A percentile compares a stretch with the other conserved stretches of the same genome.
Conservation (phyloP, 1,140 invertebrate genomes). For the Zaprionus capensis region DNA sequence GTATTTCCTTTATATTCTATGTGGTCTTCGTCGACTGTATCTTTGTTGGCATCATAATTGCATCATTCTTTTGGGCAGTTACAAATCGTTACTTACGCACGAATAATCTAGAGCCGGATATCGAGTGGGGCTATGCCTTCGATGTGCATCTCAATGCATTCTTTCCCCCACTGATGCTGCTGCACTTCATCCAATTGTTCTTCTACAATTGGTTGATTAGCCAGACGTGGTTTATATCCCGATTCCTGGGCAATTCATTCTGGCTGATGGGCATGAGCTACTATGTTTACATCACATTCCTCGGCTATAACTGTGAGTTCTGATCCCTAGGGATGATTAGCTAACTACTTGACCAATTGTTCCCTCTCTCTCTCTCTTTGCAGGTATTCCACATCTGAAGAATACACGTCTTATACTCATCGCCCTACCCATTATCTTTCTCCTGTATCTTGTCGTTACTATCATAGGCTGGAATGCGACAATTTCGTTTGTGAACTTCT, state of each 20-base stretch:
- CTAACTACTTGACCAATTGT: background rate
- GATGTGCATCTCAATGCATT: constrained; percentile 99
- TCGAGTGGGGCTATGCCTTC: constrained; percentile 99
- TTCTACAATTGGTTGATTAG: constrained; percentile 93
- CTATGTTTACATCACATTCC: constrained; percentile 98
- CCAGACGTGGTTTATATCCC: constrained; percentile 90
- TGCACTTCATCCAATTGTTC: constrained; percentile 96
- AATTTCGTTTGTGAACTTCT: constrained; percentile 91
- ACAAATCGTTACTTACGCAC: constrained; percentile 93
- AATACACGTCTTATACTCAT: constrained; percentile 95
- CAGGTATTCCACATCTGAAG: constrained; percentile 95
- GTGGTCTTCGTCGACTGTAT: constrained; percentile 98
- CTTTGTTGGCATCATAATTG: constrained; percentile 93
- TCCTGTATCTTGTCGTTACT: constrained; percentile 93
- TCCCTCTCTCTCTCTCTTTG: constrained; percentile 72
- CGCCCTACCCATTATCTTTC: constrained; percentile 91
- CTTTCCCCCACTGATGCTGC: constrained; percentile 95
- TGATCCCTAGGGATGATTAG: background rate
- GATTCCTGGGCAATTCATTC: constrained; percentile 95
- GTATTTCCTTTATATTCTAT: constrained; percentile 95
- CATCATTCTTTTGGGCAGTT: constrained; percentile 94
- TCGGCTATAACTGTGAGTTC: constrained; percentile 97
- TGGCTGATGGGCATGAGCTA: constrained; percentile 97
- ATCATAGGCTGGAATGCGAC: constrained; percentile 89
- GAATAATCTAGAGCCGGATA: constrained; percentile 89